These are phyloP conservation scores for Paedocypris sp. DNA, from an alignment of 2,113 vertebrate species.

Conservation along the genomic window DNA sequence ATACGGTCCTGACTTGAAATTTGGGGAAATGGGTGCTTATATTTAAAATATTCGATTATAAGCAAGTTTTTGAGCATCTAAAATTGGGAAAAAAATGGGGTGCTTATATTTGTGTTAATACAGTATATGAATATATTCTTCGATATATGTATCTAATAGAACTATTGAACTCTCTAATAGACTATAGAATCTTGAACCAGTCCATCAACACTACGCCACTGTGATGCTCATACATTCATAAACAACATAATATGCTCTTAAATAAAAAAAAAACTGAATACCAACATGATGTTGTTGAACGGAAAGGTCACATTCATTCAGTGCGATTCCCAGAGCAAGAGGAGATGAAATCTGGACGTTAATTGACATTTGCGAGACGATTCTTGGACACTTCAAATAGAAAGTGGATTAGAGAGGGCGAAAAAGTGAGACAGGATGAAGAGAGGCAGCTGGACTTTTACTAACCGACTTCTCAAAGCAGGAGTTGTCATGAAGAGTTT, in stretches of 20 bases:
- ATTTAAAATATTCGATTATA: too few relatives aligned
- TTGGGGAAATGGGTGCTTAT: too few relatives aligned
- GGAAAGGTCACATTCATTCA: slow-evolving; percentile 9
- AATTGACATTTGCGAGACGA: slow-evolving; percentile 2
- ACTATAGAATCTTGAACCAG: too few relatives aligned
- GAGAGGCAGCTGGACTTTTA: neutral
- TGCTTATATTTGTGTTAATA: too few relatives aligned
- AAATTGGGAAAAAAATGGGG: too few relatives aligned
- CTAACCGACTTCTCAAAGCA: neutral
- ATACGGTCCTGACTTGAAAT: too few relatives aligned
- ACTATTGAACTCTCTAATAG: too few relatives aligned
- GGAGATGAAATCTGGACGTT: neutral
- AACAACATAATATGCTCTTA: neutral
- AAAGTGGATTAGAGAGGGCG: neutral
- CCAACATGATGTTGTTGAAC: neutral
- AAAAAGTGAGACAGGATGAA: neutral
- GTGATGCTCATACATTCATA: neutral
- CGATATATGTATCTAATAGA: too few relatives aligned
- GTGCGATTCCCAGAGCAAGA: neutral
- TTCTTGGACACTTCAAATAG: neutral
- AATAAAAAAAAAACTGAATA: neutral
- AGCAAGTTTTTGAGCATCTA: too few relatives aligned
- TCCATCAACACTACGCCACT: too few relatives aligned
- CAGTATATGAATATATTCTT: too few relatives aligned
- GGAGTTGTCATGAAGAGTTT: neutral